Evolutionary conservation across 2,797 vertebrate genomes (phyloP).

Genomic region (Macropus fuliginosus): DNA sequence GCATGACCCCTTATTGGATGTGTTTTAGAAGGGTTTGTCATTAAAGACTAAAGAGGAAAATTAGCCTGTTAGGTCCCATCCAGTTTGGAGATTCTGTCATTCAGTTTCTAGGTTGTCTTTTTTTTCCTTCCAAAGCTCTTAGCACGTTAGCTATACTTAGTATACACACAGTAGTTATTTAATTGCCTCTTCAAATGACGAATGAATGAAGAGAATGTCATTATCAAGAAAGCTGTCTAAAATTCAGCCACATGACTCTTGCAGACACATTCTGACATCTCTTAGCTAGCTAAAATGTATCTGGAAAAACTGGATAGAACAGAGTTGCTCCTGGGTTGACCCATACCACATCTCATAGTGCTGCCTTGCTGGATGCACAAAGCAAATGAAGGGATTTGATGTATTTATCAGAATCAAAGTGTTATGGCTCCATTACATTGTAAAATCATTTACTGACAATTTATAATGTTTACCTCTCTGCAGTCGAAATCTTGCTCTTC

Average conservation of each 20-base stretch:
- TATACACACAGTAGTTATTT: neutral
- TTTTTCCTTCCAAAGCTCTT: neutral
- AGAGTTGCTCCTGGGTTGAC: neutral
- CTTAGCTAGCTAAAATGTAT: neutral
- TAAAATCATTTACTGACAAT: neutral
- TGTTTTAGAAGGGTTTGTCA: neutral
- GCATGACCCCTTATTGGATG: neutral
- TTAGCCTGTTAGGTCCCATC: neutral
- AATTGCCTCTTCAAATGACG: neutral
- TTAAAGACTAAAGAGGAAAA: neutral
- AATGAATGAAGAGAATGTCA: neutral
- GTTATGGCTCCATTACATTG: neutral
- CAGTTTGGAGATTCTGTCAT: neutral
- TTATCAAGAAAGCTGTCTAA: neutral
- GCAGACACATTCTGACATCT: neutral
- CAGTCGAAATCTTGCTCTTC: neutral
- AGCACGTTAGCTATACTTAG: neutral
- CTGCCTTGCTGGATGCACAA: neutral
- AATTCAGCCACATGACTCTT: neutral
- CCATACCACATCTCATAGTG: neutral
- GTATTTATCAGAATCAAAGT: neutral
- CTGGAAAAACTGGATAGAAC: neutral
- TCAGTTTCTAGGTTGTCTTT: neutral
- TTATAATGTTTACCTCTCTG: neutral
- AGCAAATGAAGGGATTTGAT: neutral